Base-by-base conservation (phyloP, 2,113 vertebrate genomes). In the Arenaria interpres region DNA sequence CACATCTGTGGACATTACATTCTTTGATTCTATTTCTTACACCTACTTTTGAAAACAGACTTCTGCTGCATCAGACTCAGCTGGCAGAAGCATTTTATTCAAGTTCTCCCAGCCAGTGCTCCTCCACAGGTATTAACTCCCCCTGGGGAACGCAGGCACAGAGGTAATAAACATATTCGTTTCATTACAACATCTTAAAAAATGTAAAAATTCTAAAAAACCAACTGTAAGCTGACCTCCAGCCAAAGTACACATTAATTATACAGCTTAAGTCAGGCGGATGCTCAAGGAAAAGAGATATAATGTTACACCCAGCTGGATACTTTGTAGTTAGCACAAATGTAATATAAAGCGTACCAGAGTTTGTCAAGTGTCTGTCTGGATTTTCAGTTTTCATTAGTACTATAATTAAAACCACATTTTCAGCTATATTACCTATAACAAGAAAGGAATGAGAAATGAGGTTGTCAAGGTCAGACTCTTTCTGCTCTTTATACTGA, bases 311-410 rank as follows among this genome's bases (percentile, higher is more conserved):
- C 98, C 97, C 98, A 98, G 98, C 98, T 98, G 98, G 98, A 98
- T 97, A 98, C 98, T 98, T 98, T 98, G 98, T 98, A 98, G 98
- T 98, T 98, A 98, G 98, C 98, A 98, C 98, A 98, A 98, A 98
- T 98, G 98, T 98, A 98, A 98, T 98, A 98, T 98, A 98, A 98
- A 97, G 98, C 98, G 93, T 97, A 98, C 98, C 98, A 97, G 98
- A 98, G 98, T 98, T 98, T 97, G 98, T 98, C 98, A 98, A 98
- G 98, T 98, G 98, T 98, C 98, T 98, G 98, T 98, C 98, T 98
- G 98, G 98, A 98, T 98, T 98, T 97, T 98, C 98, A 98, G 98
- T 98, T 98, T 98, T 98, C 98, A 98, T 98, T 98, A 98, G 97
- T 96, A 96, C 98, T 94, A 97, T 98, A 98, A 98, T 98, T 98